Conservation (phyloP, 2,113 vertebrate genomes). For the Mastomys coucha region DNA sequence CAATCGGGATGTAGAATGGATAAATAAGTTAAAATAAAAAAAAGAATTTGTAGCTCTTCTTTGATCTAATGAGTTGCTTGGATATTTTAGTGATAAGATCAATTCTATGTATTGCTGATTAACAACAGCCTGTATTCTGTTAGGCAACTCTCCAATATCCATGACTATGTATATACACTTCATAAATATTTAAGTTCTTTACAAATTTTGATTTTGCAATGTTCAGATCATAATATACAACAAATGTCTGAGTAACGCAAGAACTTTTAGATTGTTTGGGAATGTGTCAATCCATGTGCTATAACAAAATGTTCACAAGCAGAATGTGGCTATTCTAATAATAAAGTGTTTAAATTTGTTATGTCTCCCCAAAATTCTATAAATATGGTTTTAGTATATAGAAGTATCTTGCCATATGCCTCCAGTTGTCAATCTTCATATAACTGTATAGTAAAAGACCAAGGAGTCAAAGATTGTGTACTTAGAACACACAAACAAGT, state of each 20-base stretch:
- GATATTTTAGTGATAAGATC: background rate
- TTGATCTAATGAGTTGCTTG: background rate
- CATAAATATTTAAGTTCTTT: background rate
- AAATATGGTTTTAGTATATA: background rate
- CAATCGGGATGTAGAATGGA: too few relatives aligned
- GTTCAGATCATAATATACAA: background rate
- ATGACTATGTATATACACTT: background rate
- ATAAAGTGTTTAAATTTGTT: background rate
- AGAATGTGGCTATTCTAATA: conserved; percentile 13
- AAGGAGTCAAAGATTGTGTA: background rate
- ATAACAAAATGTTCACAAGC: background rate
- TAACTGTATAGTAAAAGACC: background rate
- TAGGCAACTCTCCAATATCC: background rate
- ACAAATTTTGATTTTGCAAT: background rate
- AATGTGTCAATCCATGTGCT: background rate
- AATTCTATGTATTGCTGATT: background rate
- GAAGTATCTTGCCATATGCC: background rate
- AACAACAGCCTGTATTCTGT: background rate
- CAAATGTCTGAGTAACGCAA: background rate
- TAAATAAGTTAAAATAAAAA: too few relatives aligned
- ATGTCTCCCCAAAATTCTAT: background rate
- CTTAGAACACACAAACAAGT: background rate
- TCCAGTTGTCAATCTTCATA: background rate
- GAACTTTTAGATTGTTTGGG: background rate
- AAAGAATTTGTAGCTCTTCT: background rate